Conservation (phyloP, 2,113 vertebrate genomes). For the Erythrocercus mccallii region DNA sequence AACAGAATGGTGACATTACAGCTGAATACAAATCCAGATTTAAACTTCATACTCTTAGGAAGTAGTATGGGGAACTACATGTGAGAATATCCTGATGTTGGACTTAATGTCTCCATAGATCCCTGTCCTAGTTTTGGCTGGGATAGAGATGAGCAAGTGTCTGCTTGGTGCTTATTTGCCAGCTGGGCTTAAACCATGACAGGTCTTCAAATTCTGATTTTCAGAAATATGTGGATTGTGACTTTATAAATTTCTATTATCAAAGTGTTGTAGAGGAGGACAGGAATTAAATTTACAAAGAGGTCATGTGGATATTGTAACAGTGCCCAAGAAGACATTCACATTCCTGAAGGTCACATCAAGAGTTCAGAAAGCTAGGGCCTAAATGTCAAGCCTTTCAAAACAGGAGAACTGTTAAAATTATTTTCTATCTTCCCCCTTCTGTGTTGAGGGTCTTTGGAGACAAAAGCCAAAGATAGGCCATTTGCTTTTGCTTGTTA, state of each 20-base stretch:
- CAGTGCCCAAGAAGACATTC: not conserved
- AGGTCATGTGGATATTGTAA: not conserved
- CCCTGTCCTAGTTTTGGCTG: not conserved
- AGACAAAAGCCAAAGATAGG: not conserved
- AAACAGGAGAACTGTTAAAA: not conserved
- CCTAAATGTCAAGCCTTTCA: not conserved
- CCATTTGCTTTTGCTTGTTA: not conserved
- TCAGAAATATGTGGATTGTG: not conserved
- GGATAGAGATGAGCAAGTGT: not conserved
- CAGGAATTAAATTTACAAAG: not conserved
- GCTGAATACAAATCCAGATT: not conserved
- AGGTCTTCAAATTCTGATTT: not conserved
- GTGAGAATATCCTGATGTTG: not conserved
- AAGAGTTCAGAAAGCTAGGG: not conserved
- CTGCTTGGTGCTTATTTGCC: not conserved
- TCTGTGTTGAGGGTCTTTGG: not conserved
- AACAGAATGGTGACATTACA: not conserved
- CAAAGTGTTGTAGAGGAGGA: not conserved
- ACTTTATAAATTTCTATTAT: not conserved
- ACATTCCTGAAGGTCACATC: not conserved
- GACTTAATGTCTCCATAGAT: not conserved
- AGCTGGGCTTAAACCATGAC: not conserved
- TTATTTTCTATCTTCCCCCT: not conserved
- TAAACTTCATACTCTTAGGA: not conserved
- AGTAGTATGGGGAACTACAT: accelerated